Evolutionary conservation across 1,140 invertebrate species (phyloP).

Genomic region (Pseudachorutes palmiensis): DNA sequence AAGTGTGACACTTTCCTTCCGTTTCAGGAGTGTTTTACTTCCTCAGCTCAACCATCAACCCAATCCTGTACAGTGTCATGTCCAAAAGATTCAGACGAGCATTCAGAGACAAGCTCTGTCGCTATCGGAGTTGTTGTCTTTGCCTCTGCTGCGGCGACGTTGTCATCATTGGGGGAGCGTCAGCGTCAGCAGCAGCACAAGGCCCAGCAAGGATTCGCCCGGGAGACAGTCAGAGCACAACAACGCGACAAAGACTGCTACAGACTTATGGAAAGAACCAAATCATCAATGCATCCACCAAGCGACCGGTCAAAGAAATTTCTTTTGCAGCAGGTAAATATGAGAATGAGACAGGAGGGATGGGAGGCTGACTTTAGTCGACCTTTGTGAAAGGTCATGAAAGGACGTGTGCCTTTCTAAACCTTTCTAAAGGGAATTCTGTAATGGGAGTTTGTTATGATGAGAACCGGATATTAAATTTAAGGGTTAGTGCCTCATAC

Average conservation of each 20-base stretch:
- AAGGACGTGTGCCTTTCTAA: too few relatives aligned
- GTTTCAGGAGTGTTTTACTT: conserved; percentile 77
- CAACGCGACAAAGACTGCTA: conserved; percentile 30
- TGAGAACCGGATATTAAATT: background rate
- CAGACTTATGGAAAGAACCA: conserved; percentile 30
- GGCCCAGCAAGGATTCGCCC: conserved; percentile 22
- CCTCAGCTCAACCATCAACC: conserved; percentile 79
- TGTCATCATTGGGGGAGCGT: conserved; percentile 25
- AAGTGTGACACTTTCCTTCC: too few relatives aligned
- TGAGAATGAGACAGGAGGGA: background rate
- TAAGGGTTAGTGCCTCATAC: background rate
- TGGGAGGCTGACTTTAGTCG: too few relatives aligned
- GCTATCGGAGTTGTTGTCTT: conserved; percentile 26
- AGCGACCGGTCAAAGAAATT: conserved; percentile 17
- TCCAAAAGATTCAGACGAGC: conserved; percentile 66
- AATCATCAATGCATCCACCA: conserved; percentile 11
- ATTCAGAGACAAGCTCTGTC: conserved; percentile 35
- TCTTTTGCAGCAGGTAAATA: conserved; percentile 24
- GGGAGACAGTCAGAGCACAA: conserved; percentile 33
- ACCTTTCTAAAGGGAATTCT: too few relatives aligned
- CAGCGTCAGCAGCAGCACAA: conserved; percentile 18
- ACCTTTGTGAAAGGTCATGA: too few relatives aligned
- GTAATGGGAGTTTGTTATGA: background rate
- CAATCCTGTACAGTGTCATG: conserved; percentile 86
- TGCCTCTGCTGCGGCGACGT: conserved; percentile 35